Evolutionary conservation across 2,797 vertebrate species (phyloP), one percentile per base, ranked within the genome.

Genomic region (Hirundo rustica): DNA sequence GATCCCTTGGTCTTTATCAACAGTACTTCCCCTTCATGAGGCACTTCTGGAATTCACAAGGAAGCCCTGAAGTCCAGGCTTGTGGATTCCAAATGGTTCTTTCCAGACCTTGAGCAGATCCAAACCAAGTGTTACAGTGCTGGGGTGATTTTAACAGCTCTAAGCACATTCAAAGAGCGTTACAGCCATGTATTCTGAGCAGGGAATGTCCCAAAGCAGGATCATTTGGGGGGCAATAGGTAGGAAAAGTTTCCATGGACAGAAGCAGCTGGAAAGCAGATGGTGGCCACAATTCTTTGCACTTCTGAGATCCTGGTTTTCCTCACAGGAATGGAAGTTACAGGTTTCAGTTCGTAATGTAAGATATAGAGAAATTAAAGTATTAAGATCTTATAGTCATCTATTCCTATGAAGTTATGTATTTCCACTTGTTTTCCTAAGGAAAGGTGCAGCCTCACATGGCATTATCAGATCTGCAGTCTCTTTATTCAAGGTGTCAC

Each of bases 371-470:
- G 22, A 92, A 80, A 50, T 18, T 21, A n/a, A 82, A 61, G 9
- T 17, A 14, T 14, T 21, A 51, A 15, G 13, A 18, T 12, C 60
- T 77, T 61, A 38, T 19, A 70, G 42, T n/a, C 7, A 20, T 25
- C 10, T 72, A 47, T 47, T 11, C 10, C 21, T 34, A 20, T 5
- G 10, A 30, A 64, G 2, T 14, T 10, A 25, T 0, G 0, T 15
- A 34, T 47, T 84, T 27, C n/a, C 50, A 67, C 9, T 25, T 57
- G 7, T 55, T 34, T 45, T 22, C 45, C 50, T 23, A 26, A 42
- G 40, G 20, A 26, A 60, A 83, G 44, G 19, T 23, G 34, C 26
- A 85, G 53, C 32, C 42, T 51, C 42, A n/a, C 18, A 3, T 13
- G n/a, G 11, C 21, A 48, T 9, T 16, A 67, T 3, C 19, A 34